Percentiles rank a stretch among this genome's conserved stretches.
phyloP scores from a whole-genome alignment of 2,797 vertebrate genomes.

The Urosaurus nigricauda region DNA sequence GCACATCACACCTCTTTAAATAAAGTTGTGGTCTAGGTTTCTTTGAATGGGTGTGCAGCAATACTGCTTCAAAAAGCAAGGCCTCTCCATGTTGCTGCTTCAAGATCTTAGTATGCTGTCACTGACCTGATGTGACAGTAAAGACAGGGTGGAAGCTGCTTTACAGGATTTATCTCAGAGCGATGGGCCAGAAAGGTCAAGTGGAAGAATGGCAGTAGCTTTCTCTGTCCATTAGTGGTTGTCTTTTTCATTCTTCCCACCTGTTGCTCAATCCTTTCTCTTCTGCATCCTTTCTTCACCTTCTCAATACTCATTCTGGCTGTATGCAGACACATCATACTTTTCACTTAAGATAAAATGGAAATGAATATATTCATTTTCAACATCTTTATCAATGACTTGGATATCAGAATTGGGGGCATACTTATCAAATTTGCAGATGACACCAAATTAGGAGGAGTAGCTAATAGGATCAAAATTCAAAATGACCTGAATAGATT shows the following conservation, averaged over 20 bases:
- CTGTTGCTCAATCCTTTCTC: too few species aligned
- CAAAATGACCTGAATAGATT: too few species aligned
- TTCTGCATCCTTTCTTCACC: background rate
- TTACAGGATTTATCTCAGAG: background rate
- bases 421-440: too few species aligned
- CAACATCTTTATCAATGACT: too few species aligned
- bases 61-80: background rate
- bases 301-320: too few species aligned
- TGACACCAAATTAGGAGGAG: too few species aligned
- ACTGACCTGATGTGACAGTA: background rate
- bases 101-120: background rate
- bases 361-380: too few species aligned
- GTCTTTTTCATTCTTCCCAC: background rate
- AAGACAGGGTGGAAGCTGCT: background rate
- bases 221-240: background rate
- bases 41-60: too few species aligned
- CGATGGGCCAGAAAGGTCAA: background rate
- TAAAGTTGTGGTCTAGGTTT: background rate
- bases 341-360: too few species aligned
- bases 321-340: background rate
- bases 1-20: background rate
- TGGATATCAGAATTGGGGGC: too few species aligned
- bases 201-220: too few species aligned
- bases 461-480: too few species aligned
- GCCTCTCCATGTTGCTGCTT: background rate